phyloP scores from a whole-genome alignment of 2,113 vertebrate genomes.

The Sceloporus undulatus region DNA sequence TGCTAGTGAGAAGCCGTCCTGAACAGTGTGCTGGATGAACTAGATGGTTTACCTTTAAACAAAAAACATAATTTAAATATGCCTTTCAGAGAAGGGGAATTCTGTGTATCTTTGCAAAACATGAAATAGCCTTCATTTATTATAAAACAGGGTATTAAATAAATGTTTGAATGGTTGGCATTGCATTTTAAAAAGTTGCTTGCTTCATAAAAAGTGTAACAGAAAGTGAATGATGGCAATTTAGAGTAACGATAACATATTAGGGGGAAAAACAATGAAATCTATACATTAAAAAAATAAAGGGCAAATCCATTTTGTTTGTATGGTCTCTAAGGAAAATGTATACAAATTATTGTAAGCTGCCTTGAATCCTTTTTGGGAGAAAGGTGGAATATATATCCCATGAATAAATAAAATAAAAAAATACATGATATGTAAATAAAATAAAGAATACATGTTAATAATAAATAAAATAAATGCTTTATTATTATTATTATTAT shows the following conservation, averaged over 20 bases:
- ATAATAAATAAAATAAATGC: too few species aligned
- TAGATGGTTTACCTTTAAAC: constrained; percentile 52
- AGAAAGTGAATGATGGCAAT: constrained; percentile 67
- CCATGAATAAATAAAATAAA: too few species aligned
- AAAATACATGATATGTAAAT: too few species aligned
- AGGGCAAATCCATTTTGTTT: constrained; percentile 48
- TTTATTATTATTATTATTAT: too few species aligned
- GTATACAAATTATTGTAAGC: neutral
- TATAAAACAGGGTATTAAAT: constrained; percentile 80
- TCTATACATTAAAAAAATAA: constrained; percentile 32
- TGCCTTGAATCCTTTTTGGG: too few species aligned
- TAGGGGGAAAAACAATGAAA: constrained; percentile 43
- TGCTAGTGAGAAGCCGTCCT: constrained; percentile 23
- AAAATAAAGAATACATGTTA: too few species aligned
- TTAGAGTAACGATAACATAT: constrained; percentile 54
- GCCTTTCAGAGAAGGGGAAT: neutral
- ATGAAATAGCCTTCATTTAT: constrained; percentile 79
- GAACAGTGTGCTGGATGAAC: constrained; percentile 25
- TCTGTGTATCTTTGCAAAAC: constrained; percentile 55
- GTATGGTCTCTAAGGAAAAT: neutral
- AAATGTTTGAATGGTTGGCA: constrained; percentile 76
- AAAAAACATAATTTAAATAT: constrained; percentile 19
- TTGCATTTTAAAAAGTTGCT: constrained; percentile 75
- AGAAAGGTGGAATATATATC: too few species aligned
- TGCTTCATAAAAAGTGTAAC: constrained; percentile 74